Evolutionary conservation across 1,140 invertebrate genomes (phyloP), one percentile per base, ranked within the genome.

Genomic region (Lysiphlebus fabarum): DNA sequence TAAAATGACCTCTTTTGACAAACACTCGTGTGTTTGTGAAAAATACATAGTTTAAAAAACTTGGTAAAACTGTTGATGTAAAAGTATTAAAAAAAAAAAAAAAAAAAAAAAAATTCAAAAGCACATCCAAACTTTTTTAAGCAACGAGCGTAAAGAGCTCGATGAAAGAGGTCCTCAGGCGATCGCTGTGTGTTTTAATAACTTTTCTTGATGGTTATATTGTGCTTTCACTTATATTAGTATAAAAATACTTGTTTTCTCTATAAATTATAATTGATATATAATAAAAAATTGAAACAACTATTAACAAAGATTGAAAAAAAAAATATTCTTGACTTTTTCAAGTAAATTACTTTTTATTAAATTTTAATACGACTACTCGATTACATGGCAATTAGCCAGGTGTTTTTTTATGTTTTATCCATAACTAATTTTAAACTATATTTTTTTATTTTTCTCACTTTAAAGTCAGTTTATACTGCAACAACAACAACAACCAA

Each of bases 91-190:
- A 26, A 26, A 26, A 17, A 26, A 26, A 26, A 26, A 26, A 26
- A 56, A 56, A 56, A 41, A 17, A 56, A 37, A 44, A 41, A 45
- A 45, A 37, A 44, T 56, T 56, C 42, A 56, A 56, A 56, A 56
- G 53, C 43, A 56, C 41, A 56, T 56, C 36, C 42, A 41, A 56
- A 56, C 43, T 56, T 56, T 43, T 56, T 56, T n/a, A 43, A 56
- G 54, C 33, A 56, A 36, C 34, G n/a, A 56, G 38, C 17, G 17
- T 43, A 43, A 42, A 26, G 17, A 56, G 54, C 42, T 36, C 11
- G 54, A 34, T 44, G 42, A 47, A 56, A 56, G 17, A 26, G 54
- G 43, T 56, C 54, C 54, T 56, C 54, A 47, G 54, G 54, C 54
- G 43, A 44, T 56, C 54, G 33, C 34, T 26, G 43, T 56, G 42